phyloP scores from a whole-genome alignment of 2,113 vertebrate species.

The sheep (Ovis aries) region DNA sequence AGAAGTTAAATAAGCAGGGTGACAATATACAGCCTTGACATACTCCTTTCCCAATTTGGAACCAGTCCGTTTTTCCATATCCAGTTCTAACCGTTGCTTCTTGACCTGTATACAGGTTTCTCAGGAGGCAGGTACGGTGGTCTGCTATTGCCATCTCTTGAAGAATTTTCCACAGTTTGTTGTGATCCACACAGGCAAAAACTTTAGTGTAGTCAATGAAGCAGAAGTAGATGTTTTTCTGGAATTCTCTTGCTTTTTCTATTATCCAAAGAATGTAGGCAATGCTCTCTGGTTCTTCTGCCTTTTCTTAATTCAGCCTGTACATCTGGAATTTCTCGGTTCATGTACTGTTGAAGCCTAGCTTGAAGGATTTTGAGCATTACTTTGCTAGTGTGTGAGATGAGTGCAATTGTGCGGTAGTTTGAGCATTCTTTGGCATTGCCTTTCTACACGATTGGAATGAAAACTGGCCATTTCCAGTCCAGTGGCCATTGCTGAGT shows the following conservation, averaged over 20 bases:
- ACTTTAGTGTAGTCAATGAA: background rate
- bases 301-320: background rate
- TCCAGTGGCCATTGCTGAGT: background rate
- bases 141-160: background rate
- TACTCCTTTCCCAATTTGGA: background rate
- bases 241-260: background rate
- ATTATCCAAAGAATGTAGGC: background rate
- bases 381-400: background rate
- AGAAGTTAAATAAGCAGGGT: background rate
- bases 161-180: background rate
- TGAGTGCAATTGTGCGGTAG: background rate
- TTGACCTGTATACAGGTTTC: background rate
- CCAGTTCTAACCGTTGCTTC: background rate
- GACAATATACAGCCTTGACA: background rate
- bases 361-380: background rate
- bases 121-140: background rate
- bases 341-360: background rate
- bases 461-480: background rate
- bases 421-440: background rate
- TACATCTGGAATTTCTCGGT: background rate
- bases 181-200: background rate
- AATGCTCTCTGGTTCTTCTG: background rate
- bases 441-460: rapidly evolving
- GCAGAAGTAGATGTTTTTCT: background rate
- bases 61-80: background rate